These are phyloP conservation scores for Gymnocephalus cernua DNA, from an alignment of 2,113 vertebrate genomes.

Conservation along the genomic window DNA sequence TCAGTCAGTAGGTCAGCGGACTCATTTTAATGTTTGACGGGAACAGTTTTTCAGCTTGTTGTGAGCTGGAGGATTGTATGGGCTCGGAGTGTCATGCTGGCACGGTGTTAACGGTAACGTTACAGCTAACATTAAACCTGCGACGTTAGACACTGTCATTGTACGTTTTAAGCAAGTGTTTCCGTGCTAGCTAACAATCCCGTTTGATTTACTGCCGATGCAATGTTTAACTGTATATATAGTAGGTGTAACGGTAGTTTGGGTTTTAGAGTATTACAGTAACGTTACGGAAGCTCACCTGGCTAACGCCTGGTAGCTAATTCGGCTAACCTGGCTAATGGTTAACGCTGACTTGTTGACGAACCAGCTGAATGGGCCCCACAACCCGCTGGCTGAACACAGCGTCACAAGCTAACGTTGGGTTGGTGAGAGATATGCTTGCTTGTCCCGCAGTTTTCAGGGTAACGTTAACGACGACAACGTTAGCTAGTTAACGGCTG, in stretches of 20 bases:
- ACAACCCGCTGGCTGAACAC: constrained; percentile 79
- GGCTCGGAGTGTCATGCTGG: constrained; percentile 69
- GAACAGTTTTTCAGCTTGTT: constrained; percentile 18
- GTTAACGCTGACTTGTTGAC: constrained; percentile 83
- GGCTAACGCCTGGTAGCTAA: constrained; percentile 62
- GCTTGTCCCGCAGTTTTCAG: constrained; percentile 76
- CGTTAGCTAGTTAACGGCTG: constrained; percentile 71
- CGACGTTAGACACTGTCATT: constrained; percentile 73
- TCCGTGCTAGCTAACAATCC: constrained; percentile 27
- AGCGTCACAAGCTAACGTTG: constrained; percentile 79
- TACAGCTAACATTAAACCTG: constrained; percentile 68
- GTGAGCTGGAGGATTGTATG: constrained; percentile 35
- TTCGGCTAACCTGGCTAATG: constrained; percentile 75
- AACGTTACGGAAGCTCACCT: constrained; percentile 30
- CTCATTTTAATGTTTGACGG: constrained; percentile 35
- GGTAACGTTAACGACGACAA: constrained; percentile 71
- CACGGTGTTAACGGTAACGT: constrained; percentile 56
- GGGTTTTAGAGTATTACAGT: neutral
- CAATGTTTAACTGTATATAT: neutral
- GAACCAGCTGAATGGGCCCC: constrained; percentile 80
- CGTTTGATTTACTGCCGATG: constrained; percentile 13
- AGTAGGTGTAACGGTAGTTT: neutral
- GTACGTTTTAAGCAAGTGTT: constrained; percentile 49
- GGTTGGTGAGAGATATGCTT: constrained; percentile 73
- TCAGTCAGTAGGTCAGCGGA: constrained; percentile 71